Evolutionary conservation across 2,888 invertebrate genomes (phyloP).

Genomic region (Thymelicus acteon): DNA sequence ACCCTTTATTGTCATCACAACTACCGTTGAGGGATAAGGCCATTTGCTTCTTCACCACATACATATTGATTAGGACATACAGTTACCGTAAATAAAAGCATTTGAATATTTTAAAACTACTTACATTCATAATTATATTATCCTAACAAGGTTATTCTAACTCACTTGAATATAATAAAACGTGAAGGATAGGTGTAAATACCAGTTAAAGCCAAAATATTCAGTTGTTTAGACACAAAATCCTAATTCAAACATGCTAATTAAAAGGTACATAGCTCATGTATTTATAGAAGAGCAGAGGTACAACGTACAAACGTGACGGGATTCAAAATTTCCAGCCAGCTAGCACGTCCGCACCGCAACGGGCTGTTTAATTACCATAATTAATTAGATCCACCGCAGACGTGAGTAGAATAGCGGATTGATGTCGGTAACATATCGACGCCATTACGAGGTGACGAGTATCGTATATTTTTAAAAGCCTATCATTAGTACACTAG

Average conservation of each 20-base stretch:
- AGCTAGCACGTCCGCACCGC: conserved; percentile 56
- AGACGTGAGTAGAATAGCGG: conserved; percentile 78
- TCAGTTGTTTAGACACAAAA: background rate
- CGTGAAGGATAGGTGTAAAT: too few relatives aligned
- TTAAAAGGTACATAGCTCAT: conserved; percentile 3
- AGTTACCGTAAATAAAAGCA: too few relatives aligned
- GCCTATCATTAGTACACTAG: conserved; percentile 65
- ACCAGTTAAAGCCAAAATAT: background rate
- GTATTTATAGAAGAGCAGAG: conserved; percentile 39
- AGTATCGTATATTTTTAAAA: conserved; percentile 71
- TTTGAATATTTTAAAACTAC: too few relatives aligned
- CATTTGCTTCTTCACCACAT: too few relatives aligned
- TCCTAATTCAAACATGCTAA: conserved; percentile 1
- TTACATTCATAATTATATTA: too few relatives aligned
- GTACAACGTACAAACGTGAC: conserved; percentile 49
- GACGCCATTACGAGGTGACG: conserved; percentile 77
- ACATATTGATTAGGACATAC: too few relatives aligned
- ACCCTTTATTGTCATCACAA: too few relatives aligned
- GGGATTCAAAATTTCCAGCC: conserved; percentile 53
- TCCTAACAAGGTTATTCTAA: too few relatives aligned
- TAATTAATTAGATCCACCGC: conserved; percentile 81
- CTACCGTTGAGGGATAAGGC: too few relatives aligned
- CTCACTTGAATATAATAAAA: too few relatives aligned
- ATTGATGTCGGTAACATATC: conserved; percentile 80
- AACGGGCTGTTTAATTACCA: conserved; percentile 78